These are phyloP conservation scores for Dicerorhinus sumatrensis DNA, from an alignment of 2,113 vertebrate genomes.

Conservation along the genomic window DNA sequence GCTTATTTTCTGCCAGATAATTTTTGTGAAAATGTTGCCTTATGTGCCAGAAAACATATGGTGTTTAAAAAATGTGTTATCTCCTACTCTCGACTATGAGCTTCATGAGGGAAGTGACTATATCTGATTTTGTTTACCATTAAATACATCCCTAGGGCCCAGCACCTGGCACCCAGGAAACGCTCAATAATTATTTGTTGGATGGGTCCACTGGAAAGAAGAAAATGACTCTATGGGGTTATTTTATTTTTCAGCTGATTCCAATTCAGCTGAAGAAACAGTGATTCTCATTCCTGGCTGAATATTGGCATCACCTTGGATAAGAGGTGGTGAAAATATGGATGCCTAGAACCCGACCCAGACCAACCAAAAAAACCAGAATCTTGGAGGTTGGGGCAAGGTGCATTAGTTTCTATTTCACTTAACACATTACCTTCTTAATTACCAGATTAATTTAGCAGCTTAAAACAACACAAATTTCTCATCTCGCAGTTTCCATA, in stretches of 20 bases:
- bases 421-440: not conserved
- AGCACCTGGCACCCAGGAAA: not conserved
- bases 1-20: not conserved
- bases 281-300: not conserved
- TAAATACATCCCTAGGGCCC: not conserved
- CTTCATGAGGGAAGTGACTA: not conserved
- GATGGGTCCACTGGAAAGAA: not conserved
- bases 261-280: not conserved
- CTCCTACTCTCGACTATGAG: not conserved
- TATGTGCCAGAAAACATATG: not conserved
- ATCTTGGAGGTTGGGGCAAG: not conserved
- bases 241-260: constrained; percentile 49
- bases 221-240: not conserved
- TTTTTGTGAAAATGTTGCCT: constrained; percentile 40
- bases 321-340: not conserved
- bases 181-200: not conserved
- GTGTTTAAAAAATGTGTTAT: not conserved
- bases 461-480: not conserved
- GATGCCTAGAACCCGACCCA: not conserved
- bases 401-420: not conserved
- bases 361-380: not conserved
- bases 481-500: not conserved
- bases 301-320: not conserved
- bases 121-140: constrained; percentile 13
- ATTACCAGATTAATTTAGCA: not conserved